Base-by-base conservation (phyloP, 2,797 vertebrate genomes). In the Coreius guichenoti region DNA sequence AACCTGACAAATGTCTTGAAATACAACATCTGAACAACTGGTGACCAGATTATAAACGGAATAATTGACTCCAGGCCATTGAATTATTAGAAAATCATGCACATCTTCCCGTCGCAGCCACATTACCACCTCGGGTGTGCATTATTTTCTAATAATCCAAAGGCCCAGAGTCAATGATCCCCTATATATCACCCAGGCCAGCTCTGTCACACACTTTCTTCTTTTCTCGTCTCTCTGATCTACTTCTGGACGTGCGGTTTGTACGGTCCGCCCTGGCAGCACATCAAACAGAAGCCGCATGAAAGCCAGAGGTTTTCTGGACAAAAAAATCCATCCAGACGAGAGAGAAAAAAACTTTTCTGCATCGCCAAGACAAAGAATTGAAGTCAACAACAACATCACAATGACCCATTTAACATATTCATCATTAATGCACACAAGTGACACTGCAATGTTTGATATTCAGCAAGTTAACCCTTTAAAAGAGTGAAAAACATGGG, bases 281-380 rank as follows among this genome's bases (percentile, higher is more conserved):
- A 31, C 31, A 80, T 86, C 84, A 83, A 36, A 69, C 73, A 79
- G 39, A 68, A 29, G 11, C 26, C 29, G 65, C 51, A 78, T 61
- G 47, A 69, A 76, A 82, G 65, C 13, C 54, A 67, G 47, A 8
- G 39, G 3, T 19, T 85, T 58, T 78, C 21, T 36, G 80, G 78
- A 47, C 81, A 33, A n/a, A 21, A 29, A 17, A 29, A 70, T 36
- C 33, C 21, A 56, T 29, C 77, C 83, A 81, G 81, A 80, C 56
- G 21, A 31, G 43, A 49, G 39, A 58, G 9, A 83, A 83, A 29
- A 65, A 29, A 80, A 81, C 74, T 63, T 76, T 80, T 70, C 68
- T 78, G 58, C 74, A n/a, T 82, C 2, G 36, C 83, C 68, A 80
- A 51, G 36, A 58, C 45, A 68, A 29, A 68, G 16, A 11, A 45